A percentile compares a stretch with the other conserved stretches of the same genome.
Evolutionary conservation across 2,113 vertebrate genomes (phyloP).

Genomic region (Colistium nudipinnis): DNA sequence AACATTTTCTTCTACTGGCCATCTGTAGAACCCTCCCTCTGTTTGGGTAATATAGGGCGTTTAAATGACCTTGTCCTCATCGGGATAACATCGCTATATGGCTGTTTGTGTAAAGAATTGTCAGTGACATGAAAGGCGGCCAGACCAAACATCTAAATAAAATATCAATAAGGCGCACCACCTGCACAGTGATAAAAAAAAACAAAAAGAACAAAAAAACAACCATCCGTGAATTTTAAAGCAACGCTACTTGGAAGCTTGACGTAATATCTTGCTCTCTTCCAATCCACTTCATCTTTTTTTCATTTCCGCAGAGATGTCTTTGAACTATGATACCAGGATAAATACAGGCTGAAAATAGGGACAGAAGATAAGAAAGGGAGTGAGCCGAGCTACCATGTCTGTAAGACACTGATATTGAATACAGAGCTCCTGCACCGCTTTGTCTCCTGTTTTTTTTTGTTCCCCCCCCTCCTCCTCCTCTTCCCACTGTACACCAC

Average conservation of each 20-base stretch:
- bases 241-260: background rate
- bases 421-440: conserved; percentile 22
- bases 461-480: background rate
- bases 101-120: too few species aligned
- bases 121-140: background rate
- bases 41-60: background rate
- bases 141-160: conserved; percentile 1
- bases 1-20: too few species aligned
- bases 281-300: conserved; percentile 21
- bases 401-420: conserved; percentile 38
- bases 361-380: conserved; percentile 33
- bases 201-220: background rate
- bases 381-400: conserved; percentile 6
- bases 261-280: background rate
- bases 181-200: background rate
- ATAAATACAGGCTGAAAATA: conserved; percentile 39
- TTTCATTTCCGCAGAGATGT: conserved; percentile 42
- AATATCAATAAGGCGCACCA: conserved; percentile 1
- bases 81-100: too few species aligned
- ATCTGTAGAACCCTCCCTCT: too few species aligned
- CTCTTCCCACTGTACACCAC: background rate
- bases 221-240: too few species aligned
- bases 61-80: too few species aligned
- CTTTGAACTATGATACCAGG: conserved; percentile 47
- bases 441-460: background rate